These are phyloP conservation scores for Streblospio benedicti DNA, from an alignment of 1,140 invertebrate species.

Conservation along the genomic window DNA sequence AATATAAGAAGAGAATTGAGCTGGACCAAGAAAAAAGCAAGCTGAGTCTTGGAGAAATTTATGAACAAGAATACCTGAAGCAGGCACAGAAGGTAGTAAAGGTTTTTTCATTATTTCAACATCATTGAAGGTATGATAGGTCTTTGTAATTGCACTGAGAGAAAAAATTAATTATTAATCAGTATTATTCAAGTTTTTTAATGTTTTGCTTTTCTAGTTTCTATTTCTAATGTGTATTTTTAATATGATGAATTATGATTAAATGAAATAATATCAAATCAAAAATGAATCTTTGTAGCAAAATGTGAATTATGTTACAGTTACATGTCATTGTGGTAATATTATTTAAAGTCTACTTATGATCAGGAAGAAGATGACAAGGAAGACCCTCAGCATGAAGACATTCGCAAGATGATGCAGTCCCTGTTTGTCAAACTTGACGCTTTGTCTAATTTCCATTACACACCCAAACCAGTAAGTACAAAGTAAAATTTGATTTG, in stretches of 20 bases:
- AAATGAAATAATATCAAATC: background rate
- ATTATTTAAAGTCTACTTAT: background rate
- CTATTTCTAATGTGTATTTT: slow-evolving; percentile 19
- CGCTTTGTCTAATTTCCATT: slow-evolving; percentile 87
- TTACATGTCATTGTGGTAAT: background rate
- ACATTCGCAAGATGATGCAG: slow-evolving; percentile 68
- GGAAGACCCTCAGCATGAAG: slow-evolving; percentile 57
- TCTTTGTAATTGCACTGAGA: too few relatives aligned
- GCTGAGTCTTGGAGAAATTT: slow-evolving; percentile 84
- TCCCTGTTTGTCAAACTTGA: slow-evolving; percentile 79
- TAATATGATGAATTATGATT: background rate
- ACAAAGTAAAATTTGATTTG: too few relatives aligned
- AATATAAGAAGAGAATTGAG: slow-evolving; percentile 82
- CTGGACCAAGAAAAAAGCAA: slow-evolving; percentile 94
- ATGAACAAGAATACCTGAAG: slow-evolving; percentile 82
- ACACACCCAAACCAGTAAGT: slow-evolving; percentile 73
- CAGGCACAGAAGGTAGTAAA: slow-evolving; percentile 57
- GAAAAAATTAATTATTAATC: too few relatives aligned
- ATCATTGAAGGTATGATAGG: background rate
- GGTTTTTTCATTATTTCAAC: background rate
- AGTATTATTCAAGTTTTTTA: too few relatives aligned
- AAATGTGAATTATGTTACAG: background rate
- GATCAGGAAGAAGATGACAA: slow-evolving; percentile 52
- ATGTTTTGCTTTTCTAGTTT: too few relatives aligned
- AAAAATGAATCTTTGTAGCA: background rate